Evolutionary conservation across 2,888 invertebrate species (phyloP), one percentile per base, ranked within the genome.

Genomic region (Ommatoiulus sabulosus): DNA sequence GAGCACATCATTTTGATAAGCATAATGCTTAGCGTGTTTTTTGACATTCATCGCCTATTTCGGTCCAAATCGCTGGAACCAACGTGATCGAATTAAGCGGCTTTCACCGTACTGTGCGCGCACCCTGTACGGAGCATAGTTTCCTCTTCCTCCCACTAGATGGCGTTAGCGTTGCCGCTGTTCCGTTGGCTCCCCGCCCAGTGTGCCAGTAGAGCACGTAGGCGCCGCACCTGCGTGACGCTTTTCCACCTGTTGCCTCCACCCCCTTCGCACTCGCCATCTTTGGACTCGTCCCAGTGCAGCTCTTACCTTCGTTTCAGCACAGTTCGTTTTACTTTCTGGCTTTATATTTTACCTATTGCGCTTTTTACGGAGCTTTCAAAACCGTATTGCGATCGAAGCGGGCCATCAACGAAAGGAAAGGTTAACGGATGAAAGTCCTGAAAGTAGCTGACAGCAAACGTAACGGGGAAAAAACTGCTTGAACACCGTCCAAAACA

Each of bases 121-220:
- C 63, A n/a, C 6, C 63, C 63, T 63, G 17, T 17, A 15, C 63
- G 1, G 6, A 6, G 0, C 5, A 4, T 20, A n/a, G 63, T 63
- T 63, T 15, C 17, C 6, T 0, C n/a, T n/a, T 63, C 17, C 20
- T n/a, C 63, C n/a, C 63, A 2, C 63, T 63, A 17, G 63, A 20
- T n/a, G 63, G 15, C 63, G 63, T n/a, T 63, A n/a, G 15, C 17
- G 63, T 17, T 63, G 63, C 17, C 63, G 17, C n/a, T 20, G 17
- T 7, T n/a, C n/a, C n/a, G 17, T 20, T 7, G n/a, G 20, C n/a
- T 63, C 63, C 20, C 63, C 63, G 12, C 63, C 63, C 63, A 63
- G 63, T 63, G 63, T n/a, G 63, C 63, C 63, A 63, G 63, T 63
- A 63, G 63, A 63, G 63, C 63, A 63, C 63, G 63, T 63, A 63